phyloP scores from a whole-genome alignment of 1,140 invertebrate genomes.

The Drosophila sproati region DNA sequence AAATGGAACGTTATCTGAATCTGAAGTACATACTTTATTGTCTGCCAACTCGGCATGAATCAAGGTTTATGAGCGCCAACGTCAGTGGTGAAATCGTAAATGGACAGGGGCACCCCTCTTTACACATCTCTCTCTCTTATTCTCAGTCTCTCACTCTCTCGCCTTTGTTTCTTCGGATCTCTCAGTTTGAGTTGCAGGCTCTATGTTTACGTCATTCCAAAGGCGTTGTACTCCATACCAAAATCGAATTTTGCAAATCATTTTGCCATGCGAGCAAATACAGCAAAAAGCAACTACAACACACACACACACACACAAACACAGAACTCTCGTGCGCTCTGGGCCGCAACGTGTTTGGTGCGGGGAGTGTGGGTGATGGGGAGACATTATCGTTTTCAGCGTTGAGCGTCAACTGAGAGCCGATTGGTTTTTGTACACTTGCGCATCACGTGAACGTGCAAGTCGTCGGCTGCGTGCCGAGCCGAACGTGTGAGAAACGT shows the following conservation, averaged over 20 bases:
- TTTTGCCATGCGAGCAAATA: conserved; percentile 40
- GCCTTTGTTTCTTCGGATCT: neutral
- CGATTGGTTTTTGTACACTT: conserved; percentile 61
- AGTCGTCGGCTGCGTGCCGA: conserved; percentile 65
- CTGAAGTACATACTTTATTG: conserved; percentile 53
- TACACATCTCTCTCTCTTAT: neutral
- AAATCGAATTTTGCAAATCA: conserved; percentile 71
- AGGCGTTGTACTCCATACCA: conserved; percentile 34
- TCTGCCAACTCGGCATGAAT: conserved; percentile 67
- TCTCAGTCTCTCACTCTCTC: conserved; percentile 1
- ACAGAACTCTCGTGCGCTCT: conserved; percentile 36
- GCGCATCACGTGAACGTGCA: conserved; percentile 76
- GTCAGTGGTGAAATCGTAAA: conserved; percentile 65
- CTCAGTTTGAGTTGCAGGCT: conserved; percentile 17
- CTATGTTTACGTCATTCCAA: conserved; percentile 52
- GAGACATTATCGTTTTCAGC: conserved; percentile 14
- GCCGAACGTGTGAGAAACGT: conserved; percentile 78
- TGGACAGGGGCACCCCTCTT: conserved; percentile 8
- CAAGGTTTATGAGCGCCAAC: conserved; percentile 57
- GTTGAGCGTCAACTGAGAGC: conserved; percentile 24
- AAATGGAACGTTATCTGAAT: conserved; percentile 40
- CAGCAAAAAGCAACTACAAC: conserved; percentile 14
- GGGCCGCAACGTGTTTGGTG: neutral
- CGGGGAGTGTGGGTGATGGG: neutral
- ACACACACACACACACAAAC: conserved; percentile 20